Base-by-base conservation (phyloP, 2,797 vertebrate genomes). In the Siniperca scherzeri region DNA sequence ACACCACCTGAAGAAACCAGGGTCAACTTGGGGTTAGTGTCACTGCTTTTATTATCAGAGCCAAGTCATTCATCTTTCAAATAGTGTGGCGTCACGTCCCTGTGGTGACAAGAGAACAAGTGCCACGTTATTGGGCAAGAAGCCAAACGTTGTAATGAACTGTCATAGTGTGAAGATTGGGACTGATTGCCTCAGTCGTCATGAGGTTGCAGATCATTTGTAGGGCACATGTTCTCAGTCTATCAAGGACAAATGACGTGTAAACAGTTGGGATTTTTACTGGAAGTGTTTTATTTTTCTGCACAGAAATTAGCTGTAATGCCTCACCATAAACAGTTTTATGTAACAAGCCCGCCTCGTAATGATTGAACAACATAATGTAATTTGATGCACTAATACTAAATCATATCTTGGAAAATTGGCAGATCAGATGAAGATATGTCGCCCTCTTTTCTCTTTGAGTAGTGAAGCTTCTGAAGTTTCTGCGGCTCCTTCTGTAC, bases 81-180 rank as follows among this genome's bases (percentile, higher is more conserved):
- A 84, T 84, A 46, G 84, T 78, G 83, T 68, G 67, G 82, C 73
- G 52, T 81, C 86, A 86, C 68, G 83, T 78, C 80, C 89, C 88
- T 82, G 70, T 84, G 84, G 88, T 74, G 90, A 89, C 92, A 93
- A 83, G 90, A 91, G 92, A 90, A 89, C 91, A 90, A 96, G 95
- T 95, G 88, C 77, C 83, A 25, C 60, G 89, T 91, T 90, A 83
- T 93, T 94, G 92, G 86, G 92, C 88, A 94, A 94, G 93, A 84
- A 94, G 90, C 91, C 95, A 96, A 94, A 96, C 94, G 94, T 94
- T 95, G 92, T 96, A 96, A 95, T 96, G 93, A 96, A 93, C 90
- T 96, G 95, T 94, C 94, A 91, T 88, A 84, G 75, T 84, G 87
- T 66, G 90, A 92, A 7, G 3, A 91, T 92, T 92, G 91, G 86